Evolutionary conservation across 1,140 invertebrate species (phyloP), one percentile per base, ranked within the genome.

Genomic region (Zeugodacus cucurbitae): DNA sequence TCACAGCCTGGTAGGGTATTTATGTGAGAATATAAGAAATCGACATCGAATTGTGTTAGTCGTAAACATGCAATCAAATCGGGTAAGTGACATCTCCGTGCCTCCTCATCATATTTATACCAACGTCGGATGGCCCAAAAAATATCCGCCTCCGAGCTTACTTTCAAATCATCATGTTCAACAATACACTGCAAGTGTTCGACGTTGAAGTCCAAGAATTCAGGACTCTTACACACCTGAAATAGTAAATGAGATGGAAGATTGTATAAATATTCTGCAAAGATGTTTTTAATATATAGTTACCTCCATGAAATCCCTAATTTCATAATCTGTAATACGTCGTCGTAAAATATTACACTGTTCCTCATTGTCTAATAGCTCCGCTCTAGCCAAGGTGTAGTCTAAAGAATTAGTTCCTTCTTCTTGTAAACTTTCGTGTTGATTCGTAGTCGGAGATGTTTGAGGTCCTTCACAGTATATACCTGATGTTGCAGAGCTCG

Each of bases 221-320:
- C 82, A 11, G 44, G 48, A 8, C 82, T 54, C 26, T n/a, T 17
- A 17, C 20, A 20, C 6, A 74, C 67, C 67, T 74, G 34, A 20
- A 37, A 32, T 4, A 1, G 11, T n/a, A 3, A 32, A 41, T 3
- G 20, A 22, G 2, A 74, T 22, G 67, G 26, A 17, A 20, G 14
- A 2, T 17, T 2, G 17, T 74, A 37, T 11, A 20, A 54, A 54
- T 17, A 54, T 5, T 54, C 48, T 20, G 17, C 37, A 7, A 41
- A 41, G 7, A 17, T 54, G 3, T 0, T 3, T 44, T 44, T 58
- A 11, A 58, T 62, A 8, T 22, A 1, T 62, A 74, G 34, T 41
- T 20, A 74, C 67, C 67, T 74, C 34, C 67, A 74, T 74, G 34
- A 74, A 74, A 41, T 74, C 41, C n/a, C 37, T 74, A n/a, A 74